Conservation (phyloP, 1,140 invertebrate species). For the Ptiloglossa arizonensis region DNA sequence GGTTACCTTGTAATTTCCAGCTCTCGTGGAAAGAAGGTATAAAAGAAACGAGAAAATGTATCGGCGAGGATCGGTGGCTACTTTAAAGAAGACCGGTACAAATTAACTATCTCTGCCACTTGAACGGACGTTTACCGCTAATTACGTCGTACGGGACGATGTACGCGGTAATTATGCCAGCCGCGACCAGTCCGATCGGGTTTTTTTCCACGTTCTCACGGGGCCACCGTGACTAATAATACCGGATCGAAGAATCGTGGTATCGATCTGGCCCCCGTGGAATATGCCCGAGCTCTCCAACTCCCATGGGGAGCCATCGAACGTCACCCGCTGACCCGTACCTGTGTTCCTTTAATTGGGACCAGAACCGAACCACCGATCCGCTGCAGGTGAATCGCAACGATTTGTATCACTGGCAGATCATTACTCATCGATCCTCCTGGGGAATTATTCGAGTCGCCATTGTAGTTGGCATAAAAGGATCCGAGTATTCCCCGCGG, state of each 20-base stretch:
- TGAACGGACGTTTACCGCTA: slow-evolving; percentile 49
- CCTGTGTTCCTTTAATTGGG: slow-evolving; percentile 80
- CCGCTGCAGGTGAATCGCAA: slow-evolving; percentile 76
- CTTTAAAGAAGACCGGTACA: slow-evolving; percentile 37
- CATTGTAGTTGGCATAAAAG: slow-evolving; percentile 40
- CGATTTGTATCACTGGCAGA: slow-evolving; percentile 79
- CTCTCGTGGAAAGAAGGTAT: slow-evolving; percentile 24
- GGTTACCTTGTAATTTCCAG: slow-evolving; percentile 28
- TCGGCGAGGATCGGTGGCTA: slow-evolving; percentile 10
- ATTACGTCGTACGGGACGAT: slow-evolving; percentile 55
- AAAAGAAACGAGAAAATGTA: slow-evolving; percentile 13
- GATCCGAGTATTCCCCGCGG: not conserved
- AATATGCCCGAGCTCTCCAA: slow-evolving; percentile 17
- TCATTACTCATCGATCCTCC: slow-evolving; percentile 76
- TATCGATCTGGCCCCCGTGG: slow-evolving; percentile 53
- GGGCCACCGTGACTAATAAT: slow-evolving; percentile 62
- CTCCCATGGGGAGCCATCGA: slow-evolving; percentile 58
- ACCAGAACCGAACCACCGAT: slow-evolving; percentile 74
- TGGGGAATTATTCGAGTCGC: slow-evolving; percentile 49
- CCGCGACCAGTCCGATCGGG: slow-evolving; percentile 23
- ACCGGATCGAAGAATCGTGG: slow-evolving; percentile 56
- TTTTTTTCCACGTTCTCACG: not conserved
- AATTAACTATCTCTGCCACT: slow-evolving; percentile 55
- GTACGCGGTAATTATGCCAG: slow-evolving; percentile 51
- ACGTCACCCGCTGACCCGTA: slow-evolving; percentile 74